Conservation (phyloP, 2,888 invertebrate genomes). For the Strigamia maritima region DNA sequence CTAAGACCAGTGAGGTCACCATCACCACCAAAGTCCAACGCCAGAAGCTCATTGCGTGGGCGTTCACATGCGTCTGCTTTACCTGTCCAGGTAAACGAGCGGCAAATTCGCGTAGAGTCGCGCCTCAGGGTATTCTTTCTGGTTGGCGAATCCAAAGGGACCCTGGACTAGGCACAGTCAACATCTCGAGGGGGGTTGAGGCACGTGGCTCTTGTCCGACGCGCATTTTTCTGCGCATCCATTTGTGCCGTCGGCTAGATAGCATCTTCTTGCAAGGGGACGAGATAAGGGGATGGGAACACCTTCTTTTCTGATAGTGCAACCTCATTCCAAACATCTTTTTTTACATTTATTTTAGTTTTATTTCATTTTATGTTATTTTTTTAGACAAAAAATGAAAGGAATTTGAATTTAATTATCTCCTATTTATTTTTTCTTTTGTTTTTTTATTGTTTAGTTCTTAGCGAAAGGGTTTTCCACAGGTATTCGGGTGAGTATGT, state of each 20-base stretch:
- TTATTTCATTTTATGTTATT: not conserved
- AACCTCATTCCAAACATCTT: not conserved
- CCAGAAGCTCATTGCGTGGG: conserved; percentile 1
- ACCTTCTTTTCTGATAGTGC: not conserved
- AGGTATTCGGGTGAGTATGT: not conserved
- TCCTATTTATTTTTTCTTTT: not conserved
- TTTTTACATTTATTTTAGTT: not conserved
- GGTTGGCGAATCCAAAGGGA: not conserved
- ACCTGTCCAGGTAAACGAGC: not conserved
- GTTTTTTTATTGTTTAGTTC: not conserved
- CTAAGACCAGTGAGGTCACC: not conserved
- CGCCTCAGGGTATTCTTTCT: not conserved
- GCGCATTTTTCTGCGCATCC: not conserved
- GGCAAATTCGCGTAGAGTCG: not conserved
- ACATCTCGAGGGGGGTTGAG: not conserved
- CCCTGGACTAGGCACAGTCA: not conserved
- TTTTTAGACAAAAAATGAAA: not conserved
- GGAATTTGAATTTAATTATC: too few species aligned
- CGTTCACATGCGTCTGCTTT: not conserved
- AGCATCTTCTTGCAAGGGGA: not conserved
- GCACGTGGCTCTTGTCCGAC: not conserved
- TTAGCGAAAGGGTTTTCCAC: not conserved
- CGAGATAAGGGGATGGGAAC: not conserved
- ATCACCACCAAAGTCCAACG: not conserved
- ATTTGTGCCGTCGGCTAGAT: not conserved